phyloP scores from a whole-genome alignment of 1,140 invertebrate genomes.

The Solenopsis invicta region DNA sequence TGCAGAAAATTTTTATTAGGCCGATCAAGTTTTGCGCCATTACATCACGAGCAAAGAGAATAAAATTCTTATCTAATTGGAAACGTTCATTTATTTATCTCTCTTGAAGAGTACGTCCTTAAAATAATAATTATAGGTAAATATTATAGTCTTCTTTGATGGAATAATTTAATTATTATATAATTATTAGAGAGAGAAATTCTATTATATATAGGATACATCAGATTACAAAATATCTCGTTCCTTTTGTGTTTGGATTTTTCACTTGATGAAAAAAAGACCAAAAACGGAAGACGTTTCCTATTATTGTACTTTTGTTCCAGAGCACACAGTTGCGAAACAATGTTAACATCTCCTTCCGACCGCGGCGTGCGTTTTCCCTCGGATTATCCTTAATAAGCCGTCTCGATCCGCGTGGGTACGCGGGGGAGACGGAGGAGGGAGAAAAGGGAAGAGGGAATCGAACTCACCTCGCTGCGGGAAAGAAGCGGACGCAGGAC shows the following conservation, averaged over 20 bases:
- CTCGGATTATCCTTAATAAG: constrained; percentile 57
- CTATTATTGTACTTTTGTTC: background rate
- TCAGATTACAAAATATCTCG: background rate
- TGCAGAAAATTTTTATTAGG: background rate
- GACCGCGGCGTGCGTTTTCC: background rate
- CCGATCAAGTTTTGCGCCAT: background rate
- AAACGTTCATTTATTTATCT: background rate
- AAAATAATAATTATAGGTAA: background rate
- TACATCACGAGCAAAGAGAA: background rate
- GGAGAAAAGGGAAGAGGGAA: background rate
- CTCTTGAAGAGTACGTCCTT: background rate
- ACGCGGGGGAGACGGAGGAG: background rate
- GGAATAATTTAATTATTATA: background rate
- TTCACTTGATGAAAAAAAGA: background rate
- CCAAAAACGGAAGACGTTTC: background rate
- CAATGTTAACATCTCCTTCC: constrained; percentile 18
- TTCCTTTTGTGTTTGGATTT: background rate
- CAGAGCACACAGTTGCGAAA: constrained; percentile 22
- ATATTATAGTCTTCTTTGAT: background rate
- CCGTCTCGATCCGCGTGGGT: constrained; percentile 46
- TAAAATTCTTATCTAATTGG: background rate
- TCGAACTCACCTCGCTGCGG: constrained; percentile 84
- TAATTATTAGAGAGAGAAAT: background rate
- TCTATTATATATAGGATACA: background rate
- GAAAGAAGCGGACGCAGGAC: constrained; percentile 84